phyloP scores from a whole-genome alignment of 2,113 vertebrate species.

The Lophura nycthemera region DNA sequence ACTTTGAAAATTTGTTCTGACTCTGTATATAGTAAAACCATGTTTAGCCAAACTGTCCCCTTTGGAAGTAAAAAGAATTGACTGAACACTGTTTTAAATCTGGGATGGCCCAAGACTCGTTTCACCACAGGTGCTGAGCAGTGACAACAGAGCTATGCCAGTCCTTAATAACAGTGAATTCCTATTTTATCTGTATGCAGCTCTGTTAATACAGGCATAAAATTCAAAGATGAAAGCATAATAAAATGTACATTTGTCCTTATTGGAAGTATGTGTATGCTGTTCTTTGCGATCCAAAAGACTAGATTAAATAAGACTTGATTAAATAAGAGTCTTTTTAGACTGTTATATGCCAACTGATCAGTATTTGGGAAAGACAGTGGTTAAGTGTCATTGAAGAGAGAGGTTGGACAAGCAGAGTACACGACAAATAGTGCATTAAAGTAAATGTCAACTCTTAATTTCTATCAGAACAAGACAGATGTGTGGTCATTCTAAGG shows the following conservation, averaged over 20 bases:
- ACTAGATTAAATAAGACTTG: neutral
- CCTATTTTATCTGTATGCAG: neutral
- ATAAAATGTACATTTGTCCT: neutral
- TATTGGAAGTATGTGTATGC: neutral
- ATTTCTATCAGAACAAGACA: neutral
- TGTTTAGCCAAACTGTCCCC: neutral
- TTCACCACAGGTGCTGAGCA: neutral
- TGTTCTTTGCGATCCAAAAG: neutral
- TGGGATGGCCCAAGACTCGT: neutral
- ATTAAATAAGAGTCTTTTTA: neutral
- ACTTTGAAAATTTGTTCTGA: neutral
- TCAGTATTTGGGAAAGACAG: neutral
- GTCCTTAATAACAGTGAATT: neutral
- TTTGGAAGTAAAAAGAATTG: neutral
- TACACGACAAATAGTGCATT: neutral
- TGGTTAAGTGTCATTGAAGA: neutral
- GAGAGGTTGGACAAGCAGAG: neutral
- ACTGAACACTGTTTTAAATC: neutral
- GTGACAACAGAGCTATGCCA: neutral
- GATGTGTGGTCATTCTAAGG: neutral
- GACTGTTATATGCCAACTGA: neutral
- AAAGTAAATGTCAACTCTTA: neutral
- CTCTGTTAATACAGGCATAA: neutral
- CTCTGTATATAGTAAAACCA: neutral
- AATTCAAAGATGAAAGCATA: neutral